These are phyloP conservation scores for Panthera tigris DNA, from an alignment of 2,113 vertebrate genomes.

Conservation along the genomic window DNA sequence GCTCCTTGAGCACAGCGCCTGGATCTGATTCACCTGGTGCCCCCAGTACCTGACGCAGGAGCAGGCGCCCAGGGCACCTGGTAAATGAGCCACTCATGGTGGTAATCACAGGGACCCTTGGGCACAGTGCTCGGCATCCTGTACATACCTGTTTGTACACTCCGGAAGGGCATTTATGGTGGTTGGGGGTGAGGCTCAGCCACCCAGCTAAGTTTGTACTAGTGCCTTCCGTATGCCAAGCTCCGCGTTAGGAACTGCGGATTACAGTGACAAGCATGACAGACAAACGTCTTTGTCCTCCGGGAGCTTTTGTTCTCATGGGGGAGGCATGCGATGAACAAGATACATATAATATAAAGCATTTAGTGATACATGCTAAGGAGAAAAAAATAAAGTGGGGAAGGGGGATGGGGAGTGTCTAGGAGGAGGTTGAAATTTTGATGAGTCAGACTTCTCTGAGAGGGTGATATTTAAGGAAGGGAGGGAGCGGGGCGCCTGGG, in stretches of 20 bases:
- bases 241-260: not conserved
- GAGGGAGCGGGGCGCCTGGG: not conserved
- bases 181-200: not conserved
- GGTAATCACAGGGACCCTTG: not conserved
- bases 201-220: not conserved
- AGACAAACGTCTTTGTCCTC: not conserved
- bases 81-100: not conserved
- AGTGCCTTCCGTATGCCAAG: not conserved
- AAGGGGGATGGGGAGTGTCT: not conserved
- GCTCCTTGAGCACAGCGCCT: not conserved
- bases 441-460: not conserved
- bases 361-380: not conserved
- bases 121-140: not conserved
- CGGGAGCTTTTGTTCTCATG: not conserved
- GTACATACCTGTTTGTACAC: fast-evolving
- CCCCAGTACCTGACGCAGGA: not conserved
- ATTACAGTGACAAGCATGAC: not conserved
- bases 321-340: not conserved
- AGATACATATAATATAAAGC: not conserved
- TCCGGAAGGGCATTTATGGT: fast-evolving
- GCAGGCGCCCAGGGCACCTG: not conserved
- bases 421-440: not conserved
- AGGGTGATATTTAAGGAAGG: not conserved
- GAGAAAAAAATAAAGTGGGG: not conserved
- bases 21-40: not conserved